Base-by-base conservation (phyloP, 2,888 invertebrate genomes). In the Pristionchus mayeri region DNA sequence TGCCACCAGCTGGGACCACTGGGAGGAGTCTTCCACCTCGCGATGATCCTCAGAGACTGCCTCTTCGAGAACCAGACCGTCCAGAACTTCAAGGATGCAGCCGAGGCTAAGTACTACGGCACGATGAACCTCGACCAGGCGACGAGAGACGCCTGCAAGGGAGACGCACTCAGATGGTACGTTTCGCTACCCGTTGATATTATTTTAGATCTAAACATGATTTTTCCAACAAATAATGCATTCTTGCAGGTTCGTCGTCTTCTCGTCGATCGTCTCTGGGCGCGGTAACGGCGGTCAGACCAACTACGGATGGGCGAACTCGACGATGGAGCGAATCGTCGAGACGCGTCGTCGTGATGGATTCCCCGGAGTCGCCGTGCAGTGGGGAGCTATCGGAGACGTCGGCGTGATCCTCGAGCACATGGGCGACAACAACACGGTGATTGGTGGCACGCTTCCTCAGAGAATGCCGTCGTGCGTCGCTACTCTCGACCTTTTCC, bases 311-410 rank as follows among this genome's bases (percentile, higher is more conserved):
- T 95, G 96, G 90, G 97, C 98, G 84, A 99, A 99, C 94, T 97
- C 98, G 0, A 96, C 96, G 67, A 98, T 98, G 98, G 98, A 98
- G 94, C 95, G 98, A 87, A 95, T 98, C 87, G 91, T 92, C 78
- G 92, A 96, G 96, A 93, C 98, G 97, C 94, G 95, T 95, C 86
- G 95, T 97, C 85, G 96, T 95, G 94, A 95, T 94, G 60, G 96
- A 95, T 95, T 97, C 89, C 97, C 97, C 40, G 98, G 95, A 84
- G 91, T 92, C 76, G 97, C 98, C 63, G 96, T 99, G 91, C 98
- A 99, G 94, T 99, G 98, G 98, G 99, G 99, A 89, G 98, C 98
- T 86, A 96, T 99, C 92, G 98, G 98, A 85, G 98, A 99, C 81
- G 93, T 93, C 85, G 98, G 98, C 82, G 95, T 98, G 85, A 95